Percentiles rank a stretch among this genome's conserved stretches.
Evolutionary conservation across 2,113 vertebrate genomes (phyloP).

Genomic region (Hyaena hyaena): DNA sequence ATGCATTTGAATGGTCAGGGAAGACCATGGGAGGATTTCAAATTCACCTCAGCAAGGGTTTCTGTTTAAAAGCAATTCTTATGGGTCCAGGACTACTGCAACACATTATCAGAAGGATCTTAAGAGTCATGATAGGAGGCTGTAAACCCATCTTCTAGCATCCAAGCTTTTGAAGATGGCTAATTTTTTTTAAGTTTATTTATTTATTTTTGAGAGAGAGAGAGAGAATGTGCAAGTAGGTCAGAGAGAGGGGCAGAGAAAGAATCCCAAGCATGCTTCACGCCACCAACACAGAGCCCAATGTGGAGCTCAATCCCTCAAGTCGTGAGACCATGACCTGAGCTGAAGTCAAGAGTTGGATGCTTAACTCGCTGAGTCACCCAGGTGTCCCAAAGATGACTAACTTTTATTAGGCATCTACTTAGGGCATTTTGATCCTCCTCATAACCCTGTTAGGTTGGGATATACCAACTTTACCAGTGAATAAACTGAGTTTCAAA

Average conservation of each 20-base stretch:
- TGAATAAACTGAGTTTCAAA: slow-evolving; percentile 21
- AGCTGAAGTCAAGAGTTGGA: too few relatives aligned
- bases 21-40: background rate
- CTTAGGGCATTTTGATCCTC: background rate
- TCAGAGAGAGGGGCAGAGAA: too few relatives aligned
- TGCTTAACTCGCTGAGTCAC: too few relatives aligned
- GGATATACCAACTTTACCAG: background rate
- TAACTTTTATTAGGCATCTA: background rate
- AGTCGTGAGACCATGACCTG: too few relatives aligned
- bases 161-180: background rate
- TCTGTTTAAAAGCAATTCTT: background rate
- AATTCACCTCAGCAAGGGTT: background rate
- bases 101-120: background rate
- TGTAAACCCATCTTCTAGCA: background rate
- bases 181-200: background rate
- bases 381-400: background rate
- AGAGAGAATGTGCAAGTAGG: too few relatives aligned
- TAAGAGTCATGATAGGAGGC: background rate
- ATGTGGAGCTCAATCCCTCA: too few relatives aligned
- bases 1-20: background rate
- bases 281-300: too few relatives aligned
- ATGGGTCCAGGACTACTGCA: background rate
- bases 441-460: background rate
- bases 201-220: too few relatives aligned
- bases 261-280: too few relatives aligned